Percentiles rank a stretch among this genome's conserved stretches.
phyloP scores from a whole-genome alignment of 2,113 vertebrate genomes.

The Ondatra zibethicus region DNA sequence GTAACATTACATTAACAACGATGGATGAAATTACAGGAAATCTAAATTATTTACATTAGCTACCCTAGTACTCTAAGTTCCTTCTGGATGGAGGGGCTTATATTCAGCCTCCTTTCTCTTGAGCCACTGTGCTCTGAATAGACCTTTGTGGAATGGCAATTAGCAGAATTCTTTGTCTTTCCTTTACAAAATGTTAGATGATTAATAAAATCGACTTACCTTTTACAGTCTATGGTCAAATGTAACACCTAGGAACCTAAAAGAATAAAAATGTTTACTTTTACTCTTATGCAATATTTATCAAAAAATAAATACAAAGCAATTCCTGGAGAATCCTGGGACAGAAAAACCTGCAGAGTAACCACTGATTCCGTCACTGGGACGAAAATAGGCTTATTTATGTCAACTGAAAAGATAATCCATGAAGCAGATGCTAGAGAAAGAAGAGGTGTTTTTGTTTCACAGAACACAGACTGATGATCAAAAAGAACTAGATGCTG shows the following conservation, averaged over 20 bases:
- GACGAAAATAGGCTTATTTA: slow-evolving; percentile 44
- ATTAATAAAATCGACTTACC: background rate
- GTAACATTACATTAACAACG: background rate
- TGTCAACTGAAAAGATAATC: slow-evolving; percentile 60
- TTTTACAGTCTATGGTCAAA: background rate
- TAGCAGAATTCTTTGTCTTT: background rate
- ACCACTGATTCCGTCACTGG: background rate
- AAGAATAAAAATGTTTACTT: slow-evolving; percentile 37
- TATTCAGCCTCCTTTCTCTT: background rate
- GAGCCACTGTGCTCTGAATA: slow-evolving; percentile 18
- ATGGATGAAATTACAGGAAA: slow-evolving; percentile 8
- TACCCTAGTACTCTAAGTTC: background rate
- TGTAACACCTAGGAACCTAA: background rate
- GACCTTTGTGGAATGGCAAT: background rate
- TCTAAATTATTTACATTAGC: slow-evolving; percentile 20
- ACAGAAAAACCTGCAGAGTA: slow-evolving; percentile 24
- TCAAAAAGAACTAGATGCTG: slow-evolving; percentile 3
- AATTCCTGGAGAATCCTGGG: background rate
- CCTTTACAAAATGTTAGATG: slow-evolving; percentile 28
- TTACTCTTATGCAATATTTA: slow-evolving; percentile 33
- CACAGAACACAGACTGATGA: slow-evolving; percentile 12
- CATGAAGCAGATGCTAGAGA: slow-evolving; percentile 34
- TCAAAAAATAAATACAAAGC: slow-evolving; percentile 26
- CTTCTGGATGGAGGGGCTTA: background rate
- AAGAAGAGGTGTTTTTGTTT: slow-evolving; percentile 63